Conservation (phyloP, 2,113 vertebrate genomes). For the Forbesichthys agassizii region DNA sequence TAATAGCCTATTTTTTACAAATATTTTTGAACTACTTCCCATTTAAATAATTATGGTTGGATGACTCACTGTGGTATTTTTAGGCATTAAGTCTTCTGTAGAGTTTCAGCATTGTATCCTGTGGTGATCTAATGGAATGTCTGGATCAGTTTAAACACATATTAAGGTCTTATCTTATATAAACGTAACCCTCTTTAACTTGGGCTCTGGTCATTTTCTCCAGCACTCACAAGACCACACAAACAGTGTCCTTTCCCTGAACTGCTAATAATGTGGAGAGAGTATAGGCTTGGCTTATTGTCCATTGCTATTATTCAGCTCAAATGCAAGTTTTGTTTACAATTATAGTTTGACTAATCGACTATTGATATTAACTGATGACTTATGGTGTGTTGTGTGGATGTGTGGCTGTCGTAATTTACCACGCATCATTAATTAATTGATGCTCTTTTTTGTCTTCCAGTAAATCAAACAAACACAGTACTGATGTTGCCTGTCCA, state of each 20-base stretch:
- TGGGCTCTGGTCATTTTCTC: conserved; percentile 59
- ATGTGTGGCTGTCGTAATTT: no score
- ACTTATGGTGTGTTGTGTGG: no score
- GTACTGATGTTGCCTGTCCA: no score
- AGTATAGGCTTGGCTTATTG: no score
- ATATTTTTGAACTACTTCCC: neutral
- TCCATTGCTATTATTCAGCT: no score
- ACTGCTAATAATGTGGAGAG: neutral
- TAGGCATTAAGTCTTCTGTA: conserved; percentile 23
- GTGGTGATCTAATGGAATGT: conserved; percentile 61
- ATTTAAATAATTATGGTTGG: neutral
- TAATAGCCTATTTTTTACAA: neutral
- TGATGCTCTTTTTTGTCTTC: no score
- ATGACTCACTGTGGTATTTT: neutral
- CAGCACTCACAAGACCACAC: conserved; percentile 54
- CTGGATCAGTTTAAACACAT: conserved; percentile 63
- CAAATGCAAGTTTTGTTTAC: no score
- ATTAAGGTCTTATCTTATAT: conserved; percentile 61
- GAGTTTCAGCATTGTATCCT: conserved; percentile 34
- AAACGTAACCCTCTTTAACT: conserved; percentile 48
- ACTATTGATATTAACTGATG: no score
- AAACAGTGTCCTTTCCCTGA: conserved; percentile 37
- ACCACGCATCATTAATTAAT: no score
- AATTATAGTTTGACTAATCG: no score
- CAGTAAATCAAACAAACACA: no score